These are phyloP conservation scores for Styela clava DNA, from an alignment of 23 tunicate species.

Conservation along the genomic window DNA sequence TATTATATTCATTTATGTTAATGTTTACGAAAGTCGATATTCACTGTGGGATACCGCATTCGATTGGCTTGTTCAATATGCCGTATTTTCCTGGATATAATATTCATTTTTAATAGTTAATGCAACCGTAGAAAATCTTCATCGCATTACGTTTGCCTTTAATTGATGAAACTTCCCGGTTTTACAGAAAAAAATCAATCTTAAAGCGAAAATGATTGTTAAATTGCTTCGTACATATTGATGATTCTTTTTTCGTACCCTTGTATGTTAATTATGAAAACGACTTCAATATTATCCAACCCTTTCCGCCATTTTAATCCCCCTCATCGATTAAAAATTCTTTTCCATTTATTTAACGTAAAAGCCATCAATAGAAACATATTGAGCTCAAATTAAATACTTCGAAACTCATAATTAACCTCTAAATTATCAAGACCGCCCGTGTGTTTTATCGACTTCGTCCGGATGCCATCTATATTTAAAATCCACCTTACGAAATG, in stretches of 20 bases:
- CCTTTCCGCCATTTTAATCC: neutral
- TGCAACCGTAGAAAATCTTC: neutral
- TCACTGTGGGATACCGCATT: neutral
- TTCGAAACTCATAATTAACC: neutral
- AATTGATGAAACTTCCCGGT: neutral
- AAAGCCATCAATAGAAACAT: neutral
- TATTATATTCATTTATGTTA: neutral
- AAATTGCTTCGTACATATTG: neutral
- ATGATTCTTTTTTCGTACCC: neutral
- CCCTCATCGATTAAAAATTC: neutral
- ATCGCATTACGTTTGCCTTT: neutral
- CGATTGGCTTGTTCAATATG: neutral
- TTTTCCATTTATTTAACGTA: neutral
- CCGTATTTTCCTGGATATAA: neutral
- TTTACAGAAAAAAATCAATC: neutral
- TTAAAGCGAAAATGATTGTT: neutral
- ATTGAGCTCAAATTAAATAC: neutral
- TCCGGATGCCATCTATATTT: neutral
- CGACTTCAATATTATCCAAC: neutral
- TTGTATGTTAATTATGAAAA: neutral
- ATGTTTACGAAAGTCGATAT: neutral
- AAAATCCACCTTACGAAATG: neutral
- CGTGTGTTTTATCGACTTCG: neutral
- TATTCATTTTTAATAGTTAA: neutral
- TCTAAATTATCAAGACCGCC: neutral